phyloP scores from a whole-genome alignment of 2,113 vertebrate species.

The Menidia beryllina region DNA sequence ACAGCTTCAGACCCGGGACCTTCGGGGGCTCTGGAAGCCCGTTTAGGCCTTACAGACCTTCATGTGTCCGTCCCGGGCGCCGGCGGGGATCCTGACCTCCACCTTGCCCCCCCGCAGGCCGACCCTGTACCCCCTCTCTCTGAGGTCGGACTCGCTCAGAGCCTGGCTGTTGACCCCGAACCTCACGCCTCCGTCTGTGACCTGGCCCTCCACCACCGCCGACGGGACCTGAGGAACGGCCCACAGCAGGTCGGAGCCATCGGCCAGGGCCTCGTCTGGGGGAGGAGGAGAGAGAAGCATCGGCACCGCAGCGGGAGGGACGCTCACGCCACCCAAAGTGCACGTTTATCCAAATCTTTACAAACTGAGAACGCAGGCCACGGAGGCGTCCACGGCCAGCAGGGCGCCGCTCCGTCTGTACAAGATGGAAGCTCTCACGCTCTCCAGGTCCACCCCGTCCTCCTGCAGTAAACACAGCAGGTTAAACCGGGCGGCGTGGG shows the following conservation, averaged over 20 bases:
- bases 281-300: not conserved
- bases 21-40: no score
- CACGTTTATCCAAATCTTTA: no score
- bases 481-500: no score
- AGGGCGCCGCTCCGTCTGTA: conserved; percentile 32
- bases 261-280: conserved; percentile 44
- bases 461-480: conserved; percentile 38
- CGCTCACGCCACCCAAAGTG: no score
- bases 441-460: conserved; percentile 46
- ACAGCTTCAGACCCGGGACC: no score
- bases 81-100: conserved; percentile 54
- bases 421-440: conserved; percentile 46
- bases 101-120: conserved; percentile 30
- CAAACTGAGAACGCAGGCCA: conserved; percentile 53
- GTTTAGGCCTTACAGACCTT: conserved; percentile 53
- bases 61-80: conserved; percentile 34
- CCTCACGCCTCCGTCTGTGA: conserved; percentile 34
- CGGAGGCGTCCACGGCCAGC: conserved; percentile 42
- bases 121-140: conserved; percentile 36
- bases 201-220: conserved; percentile 42
- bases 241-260: conserved; percentile 60
- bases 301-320: not conserved
- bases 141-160: conserved; percentile 33
- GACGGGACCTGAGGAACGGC: conserved; percentile 24
- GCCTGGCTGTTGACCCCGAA: conserved; percentile 27